Conservation (phyloP, 2,113 vertebrate species). For the Esox niger region DNA sequence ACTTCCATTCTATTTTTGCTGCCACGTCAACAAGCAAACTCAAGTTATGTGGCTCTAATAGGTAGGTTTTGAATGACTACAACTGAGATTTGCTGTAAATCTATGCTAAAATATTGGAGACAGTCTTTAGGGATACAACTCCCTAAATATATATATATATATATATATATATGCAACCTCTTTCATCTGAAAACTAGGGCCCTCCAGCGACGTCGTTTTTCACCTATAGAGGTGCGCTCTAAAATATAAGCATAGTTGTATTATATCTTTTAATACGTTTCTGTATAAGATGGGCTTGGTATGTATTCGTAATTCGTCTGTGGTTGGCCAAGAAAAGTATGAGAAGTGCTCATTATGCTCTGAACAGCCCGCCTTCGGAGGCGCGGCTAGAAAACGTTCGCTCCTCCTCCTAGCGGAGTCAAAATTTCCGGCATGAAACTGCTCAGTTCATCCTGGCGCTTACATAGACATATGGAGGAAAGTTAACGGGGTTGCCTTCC, state of each 20-base stretch:
- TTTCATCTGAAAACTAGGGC: no score
- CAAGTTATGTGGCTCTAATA: neutral
- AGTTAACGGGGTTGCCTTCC: constrained; percentile 34
- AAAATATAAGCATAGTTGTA: neutral
- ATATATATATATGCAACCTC: no score
- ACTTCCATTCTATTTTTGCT: neutral
- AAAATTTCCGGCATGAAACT: constrained; percentile 41
- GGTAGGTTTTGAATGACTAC: no score
- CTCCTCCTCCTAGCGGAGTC: constrained; percentile 10
- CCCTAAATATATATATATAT: no score
- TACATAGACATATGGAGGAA: constrained; percentile 19
- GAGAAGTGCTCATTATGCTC: neutral
- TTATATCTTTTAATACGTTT: neutral
- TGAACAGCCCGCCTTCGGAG: constrained; percentile 9
- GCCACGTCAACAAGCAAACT: neutral
- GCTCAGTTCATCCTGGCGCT: constrained; percentile 13
- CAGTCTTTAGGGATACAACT: no score
- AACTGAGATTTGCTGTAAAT: neutral
- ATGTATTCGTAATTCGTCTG: constrained; percentile 3
- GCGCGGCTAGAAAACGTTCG: constrained; percentile 21
- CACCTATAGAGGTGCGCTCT: neutral
- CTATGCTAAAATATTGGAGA: neutral
- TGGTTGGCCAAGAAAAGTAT: constrained; percentile 56
- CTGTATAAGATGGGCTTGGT: neutral
- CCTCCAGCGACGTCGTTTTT: no score